Evolutionary conservation across 2,113 vertebrate genomes (phyloP).

Genomic region (Heloderma charlesbogerti): DNA sequence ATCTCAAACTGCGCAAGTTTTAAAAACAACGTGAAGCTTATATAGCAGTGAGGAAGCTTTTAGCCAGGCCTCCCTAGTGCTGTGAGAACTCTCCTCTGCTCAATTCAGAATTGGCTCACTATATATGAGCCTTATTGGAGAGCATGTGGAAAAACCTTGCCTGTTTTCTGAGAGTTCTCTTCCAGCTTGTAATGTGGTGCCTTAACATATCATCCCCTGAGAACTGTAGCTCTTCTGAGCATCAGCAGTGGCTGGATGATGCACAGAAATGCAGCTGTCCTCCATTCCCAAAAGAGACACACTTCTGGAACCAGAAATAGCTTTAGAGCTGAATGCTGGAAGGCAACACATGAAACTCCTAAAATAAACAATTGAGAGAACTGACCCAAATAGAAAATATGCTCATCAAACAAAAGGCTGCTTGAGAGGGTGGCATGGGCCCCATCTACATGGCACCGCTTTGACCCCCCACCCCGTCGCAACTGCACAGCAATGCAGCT

Average conservation of each 20-base stretch:
- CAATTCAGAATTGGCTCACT: too few relatives aligned
- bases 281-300: neutral
- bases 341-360: neutral
- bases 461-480: too few relatives aligned
- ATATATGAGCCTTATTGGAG: too few relatives aligned
- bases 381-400: neutral
- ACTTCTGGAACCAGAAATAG: neutral
- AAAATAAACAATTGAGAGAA: neutral
- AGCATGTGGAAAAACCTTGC: neutral
- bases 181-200: neutral
- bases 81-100: neutral
- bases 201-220: neutral
- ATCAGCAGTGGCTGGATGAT: neutral
- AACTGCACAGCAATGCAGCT: too few relatives aligned
- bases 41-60: neutral
- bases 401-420: neutral
- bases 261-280: neutral
- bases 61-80: neutral
- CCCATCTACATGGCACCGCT: too few relatives aligned
- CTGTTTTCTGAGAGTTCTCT: neutral
- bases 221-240: neutral
- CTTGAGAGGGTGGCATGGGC: neutral
- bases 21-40: neutral
- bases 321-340: neutral
- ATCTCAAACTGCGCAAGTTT: neutral